These are phyloP conservation scores for Spodoptera exigua DNA, from an alignment of 2,888 invertebrate genomes.

Conservation along the genomic window DNA sequence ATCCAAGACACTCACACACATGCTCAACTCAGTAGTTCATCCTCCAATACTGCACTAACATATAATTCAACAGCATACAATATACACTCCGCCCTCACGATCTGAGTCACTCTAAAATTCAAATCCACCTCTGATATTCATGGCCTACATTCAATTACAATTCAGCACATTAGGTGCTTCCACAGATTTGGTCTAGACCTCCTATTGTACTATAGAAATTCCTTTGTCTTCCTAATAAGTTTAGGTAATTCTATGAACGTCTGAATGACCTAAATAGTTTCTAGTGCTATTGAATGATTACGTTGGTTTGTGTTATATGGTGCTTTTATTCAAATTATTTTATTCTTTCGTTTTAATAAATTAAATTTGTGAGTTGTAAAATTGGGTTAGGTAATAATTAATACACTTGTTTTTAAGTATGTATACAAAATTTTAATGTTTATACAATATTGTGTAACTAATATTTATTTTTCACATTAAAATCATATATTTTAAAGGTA, in stretches of 20 bases:
- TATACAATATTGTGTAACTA: too few species aligned
- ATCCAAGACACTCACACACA: too few species aligned
- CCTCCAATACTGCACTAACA: not conserved
- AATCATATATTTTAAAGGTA: too few species aligned
- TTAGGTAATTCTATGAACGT: slow-evolving; percentile 7
- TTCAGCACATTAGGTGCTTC: slow-evolving; percentile 28
- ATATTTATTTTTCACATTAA: too few species aligned
- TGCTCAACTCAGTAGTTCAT: too few species aligned
- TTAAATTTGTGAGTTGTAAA: too few species aligned
- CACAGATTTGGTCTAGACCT: slow-evolving; percentile 21
- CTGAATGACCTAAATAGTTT: slow-evolving; percentile 1
- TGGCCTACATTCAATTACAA: slow-evolving; percentile 33
- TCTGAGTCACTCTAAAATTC: slow-evolving; percentile 26
- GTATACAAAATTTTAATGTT: too few species aligned
- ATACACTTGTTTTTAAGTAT: too few species aligned
- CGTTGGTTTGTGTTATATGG: not conserved
- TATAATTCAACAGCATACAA: slow-evolving; percentile 3
- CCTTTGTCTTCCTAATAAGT: slow-evolving; percentile 22
- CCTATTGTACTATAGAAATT: slow-evolving; percentile 11
- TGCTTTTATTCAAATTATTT: too few species aligned
- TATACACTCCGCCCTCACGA: not conserved
- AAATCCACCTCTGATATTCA: slow-evolving; percentile 30
- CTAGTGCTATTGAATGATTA: not conserved
- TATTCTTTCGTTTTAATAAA: too few species aligned
- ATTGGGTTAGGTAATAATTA: too few species aligned